phyloP scores from a whole-genome alignment of 2,113 vertebrate species.

The Prunella himalayana region DNA sequence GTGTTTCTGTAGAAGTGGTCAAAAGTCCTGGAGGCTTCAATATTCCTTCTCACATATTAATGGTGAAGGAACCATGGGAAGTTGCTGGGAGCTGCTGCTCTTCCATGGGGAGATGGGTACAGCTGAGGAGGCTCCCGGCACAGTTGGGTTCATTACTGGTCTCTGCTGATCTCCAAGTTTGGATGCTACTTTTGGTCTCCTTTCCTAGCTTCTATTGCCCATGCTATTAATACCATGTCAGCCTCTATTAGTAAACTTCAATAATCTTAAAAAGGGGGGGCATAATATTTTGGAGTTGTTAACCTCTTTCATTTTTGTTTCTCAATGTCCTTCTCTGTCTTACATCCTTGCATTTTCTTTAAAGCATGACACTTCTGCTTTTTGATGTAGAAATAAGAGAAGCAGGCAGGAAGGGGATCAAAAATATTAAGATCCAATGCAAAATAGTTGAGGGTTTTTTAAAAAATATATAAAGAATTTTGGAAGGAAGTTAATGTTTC shows the following conservation, averaged over 20 bases:
- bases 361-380: not conserved
- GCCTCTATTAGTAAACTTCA: not conserved
- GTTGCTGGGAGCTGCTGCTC: not conserved
- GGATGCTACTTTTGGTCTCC: not conserved
- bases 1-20: not conserved
- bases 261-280: not conserved
- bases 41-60: not conserved
- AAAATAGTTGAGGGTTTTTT: not conserved
- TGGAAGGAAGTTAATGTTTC: not conserved
- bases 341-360: not conserved
- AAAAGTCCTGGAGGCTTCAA: not conserved
- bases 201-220: not conserved
- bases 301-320: not conserved
- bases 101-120: not conserved
- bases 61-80: not conserved
- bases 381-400: not conserved
- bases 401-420: not conserved
- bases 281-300: not conserved
- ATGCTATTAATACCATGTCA: not conserved
- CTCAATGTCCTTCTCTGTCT: not conserved
- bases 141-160: not conserved
- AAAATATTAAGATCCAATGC: not conserved
- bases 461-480: not conserved
- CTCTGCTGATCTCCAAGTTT: not conserved
- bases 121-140: not conserved